phyloP scores from a whole-genome alignment of 2,113 vertebrate species.

The Peromyscus polionotus region DNA sequence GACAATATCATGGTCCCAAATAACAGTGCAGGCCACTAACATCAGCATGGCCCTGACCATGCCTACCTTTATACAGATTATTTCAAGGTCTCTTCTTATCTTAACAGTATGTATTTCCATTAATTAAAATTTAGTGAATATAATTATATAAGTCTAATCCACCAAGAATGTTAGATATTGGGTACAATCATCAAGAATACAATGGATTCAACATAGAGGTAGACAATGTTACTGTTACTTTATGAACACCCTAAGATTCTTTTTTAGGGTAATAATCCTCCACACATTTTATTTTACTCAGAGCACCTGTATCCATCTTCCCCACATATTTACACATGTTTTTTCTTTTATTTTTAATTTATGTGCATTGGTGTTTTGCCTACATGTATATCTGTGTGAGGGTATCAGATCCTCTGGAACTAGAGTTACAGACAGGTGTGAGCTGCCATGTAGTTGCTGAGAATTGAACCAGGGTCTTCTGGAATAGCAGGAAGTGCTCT shows the following conservation, averaged over 20 bases:
- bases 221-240: slow-evolving; percentile 35
- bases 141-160: background rate
- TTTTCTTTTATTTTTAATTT: background rate
- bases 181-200: background rate
- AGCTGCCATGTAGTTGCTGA: background rate
- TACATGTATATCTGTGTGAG: background rate
- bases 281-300: background rate
- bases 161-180: background rate
- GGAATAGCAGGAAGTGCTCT: background rate
- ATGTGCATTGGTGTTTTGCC: background rate
- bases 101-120: slow-evolving; percentile 38
- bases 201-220: background rate
- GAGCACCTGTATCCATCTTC: background rate
- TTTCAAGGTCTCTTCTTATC: background rate
- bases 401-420: no score
- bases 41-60: background rate
- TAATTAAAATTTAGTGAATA: slow-evolving; percentile 46
- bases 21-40: no score
- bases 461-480: background rate
- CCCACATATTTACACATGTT: background rate
- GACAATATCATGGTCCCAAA: no score
- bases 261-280: background rate
- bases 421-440: background rate
- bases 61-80: background rate
- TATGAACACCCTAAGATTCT: background rate